Evolutionary conservation across 1,140 invertebrate species (phyloP), one percentile per base, ranked within the genome.

Genomic region (Planococcus citri): DNA sequence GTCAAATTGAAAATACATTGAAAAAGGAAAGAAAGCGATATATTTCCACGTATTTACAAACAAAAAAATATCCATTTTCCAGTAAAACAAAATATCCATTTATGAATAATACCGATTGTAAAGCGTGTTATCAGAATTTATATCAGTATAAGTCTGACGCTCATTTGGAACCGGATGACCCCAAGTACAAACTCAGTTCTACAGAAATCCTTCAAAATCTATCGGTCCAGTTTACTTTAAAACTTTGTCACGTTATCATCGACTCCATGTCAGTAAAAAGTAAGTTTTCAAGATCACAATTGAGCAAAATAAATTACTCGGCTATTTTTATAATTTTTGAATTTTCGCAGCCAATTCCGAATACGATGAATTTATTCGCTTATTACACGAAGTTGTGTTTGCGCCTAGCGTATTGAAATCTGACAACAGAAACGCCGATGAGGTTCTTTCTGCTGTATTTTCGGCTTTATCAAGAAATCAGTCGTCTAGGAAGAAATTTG

Each of bases 41-140:
- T 27, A 25, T 27, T 10, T 64, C 60, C 6, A 24, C 60, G 22
- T 64, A 64, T 25, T 64, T 27, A 64, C 21, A 27, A 24, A 24
- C 21, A 25, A 64, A 64, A 64, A 24, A 24, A 27, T 25, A 64
- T 64, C 22, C 60, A 17, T 27, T 64, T 9, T 64, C 60, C 9
- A 64, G 60, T 64, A 64, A 64, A 64, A 64, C 60, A 1, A 64
- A 64, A 27, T 64, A 64, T 25, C 60, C 60, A 4, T 64, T 64
- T 27, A 24, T 64, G 60, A 64, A 25, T 21, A 64, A 22, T 20
- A 64, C 22, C 60, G 60, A 64, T 24, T 25, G 10, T 27, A 64
- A 64, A 64, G 60, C 60, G 2, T 64, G 22, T 27, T 64, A 64
- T 20, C 60, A 27, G 10, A 64, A 27, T 64, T 64, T 64, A 64